Base-by-base conservation (phyloP, 2,113 vertebrate genomes). In the Azemiops feae region DNA sequence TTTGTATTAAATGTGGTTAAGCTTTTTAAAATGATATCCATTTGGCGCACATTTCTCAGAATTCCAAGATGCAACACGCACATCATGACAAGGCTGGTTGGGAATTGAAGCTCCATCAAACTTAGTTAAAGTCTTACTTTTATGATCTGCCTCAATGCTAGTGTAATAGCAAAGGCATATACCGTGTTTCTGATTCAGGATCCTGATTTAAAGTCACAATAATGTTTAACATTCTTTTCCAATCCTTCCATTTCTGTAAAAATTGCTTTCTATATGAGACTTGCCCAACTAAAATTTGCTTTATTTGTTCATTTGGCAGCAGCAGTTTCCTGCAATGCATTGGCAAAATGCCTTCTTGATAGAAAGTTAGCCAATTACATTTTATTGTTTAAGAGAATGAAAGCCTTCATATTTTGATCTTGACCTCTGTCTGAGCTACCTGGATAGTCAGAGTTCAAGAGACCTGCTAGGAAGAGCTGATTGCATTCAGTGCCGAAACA, bases 331-430 rank as follows among this genome's bases (percentile, higher is more conserved):
- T 69, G 74, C 94, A 96, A 95, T 95, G 92, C 86, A 74, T 53
- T 87, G 89, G 90, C 95, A 94, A 94, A 96, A 93, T 95, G 89
- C 93, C 69, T 94, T 81, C 89, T 93, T 95, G 94, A 86, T 96
- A 95, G 96, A 97, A 97, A 97, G 95, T 95, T 95, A 93, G 87
- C 91, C 95, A 94, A 96, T 95, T 89, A 90, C 18, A 94, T 96
- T 94, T n/a, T 58, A 91, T 93, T 95, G 95, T 92, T 86, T 34
- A 87, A 95, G 81, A 95, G 81, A 95, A 92, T 43, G 94, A 91
- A 88, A 93, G 4, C 74, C 92, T 93, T 95, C 93, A 88, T 30
- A 39, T 81, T 39, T 81, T 39, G 54, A 54, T 93, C 85, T 55
- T 92, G 88, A 69, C 87, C 87, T 92, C 93, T 55, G 81, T 85